Conservation (phyloP, 2,113 vertebrate species). For the Perognathus longimembris region DNA sequence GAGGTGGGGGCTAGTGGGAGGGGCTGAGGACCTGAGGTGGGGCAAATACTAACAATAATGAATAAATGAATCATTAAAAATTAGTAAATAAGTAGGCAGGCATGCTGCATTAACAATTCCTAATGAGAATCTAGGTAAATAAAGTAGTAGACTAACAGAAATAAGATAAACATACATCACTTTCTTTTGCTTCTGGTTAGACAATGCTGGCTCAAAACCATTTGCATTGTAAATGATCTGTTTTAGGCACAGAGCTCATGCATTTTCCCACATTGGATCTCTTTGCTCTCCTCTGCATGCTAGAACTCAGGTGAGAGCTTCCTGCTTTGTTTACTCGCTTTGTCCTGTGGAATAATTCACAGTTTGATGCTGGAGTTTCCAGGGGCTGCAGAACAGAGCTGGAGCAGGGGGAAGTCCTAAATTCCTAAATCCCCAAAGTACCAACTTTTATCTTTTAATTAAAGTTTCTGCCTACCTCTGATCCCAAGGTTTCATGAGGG, state of each 20-base stretch:
- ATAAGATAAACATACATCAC: not conserved
- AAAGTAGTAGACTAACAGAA: constrained; percentile 53
- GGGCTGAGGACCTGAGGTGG: no score
- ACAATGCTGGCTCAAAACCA: not conserved
- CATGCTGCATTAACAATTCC: not conserved
- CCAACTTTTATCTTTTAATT: constrained; percentile 58
- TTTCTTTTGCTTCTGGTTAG: constrained; percentile 26
- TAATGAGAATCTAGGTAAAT: constrained; percentile 14
- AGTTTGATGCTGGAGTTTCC: not conserved
- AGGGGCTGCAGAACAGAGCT: not conserved
- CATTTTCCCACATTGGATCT: not conserved
- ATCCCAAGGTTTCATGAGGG: not conserved
- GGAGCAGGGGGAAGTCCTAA: not conserved
- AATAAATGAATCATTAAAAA: not conserved
- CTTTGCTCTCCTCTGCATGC: not conserved
- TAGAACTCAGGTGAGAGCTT: not conserved
- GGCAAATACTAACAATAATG: no score
- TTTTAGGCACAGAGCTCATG: not conserved
- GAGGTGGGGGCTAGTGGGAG: no score
- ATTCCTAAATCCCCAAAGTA: not conserved
- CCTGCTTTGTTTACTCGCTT: constrained; percentile 25
- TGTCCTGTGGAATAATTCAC: constrained; percentile 62
- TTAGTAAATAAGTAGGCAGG: not conserved
- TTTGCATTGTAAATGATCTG: constrained; percentile 48
- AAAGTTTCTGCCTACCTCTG: not conserved